A percentile compares a stretch with the other conserved stretches of the same genome.
Conservation (phyloP, 2,797 vertebrate species). For the Ptychadena robeensis region DNA sequence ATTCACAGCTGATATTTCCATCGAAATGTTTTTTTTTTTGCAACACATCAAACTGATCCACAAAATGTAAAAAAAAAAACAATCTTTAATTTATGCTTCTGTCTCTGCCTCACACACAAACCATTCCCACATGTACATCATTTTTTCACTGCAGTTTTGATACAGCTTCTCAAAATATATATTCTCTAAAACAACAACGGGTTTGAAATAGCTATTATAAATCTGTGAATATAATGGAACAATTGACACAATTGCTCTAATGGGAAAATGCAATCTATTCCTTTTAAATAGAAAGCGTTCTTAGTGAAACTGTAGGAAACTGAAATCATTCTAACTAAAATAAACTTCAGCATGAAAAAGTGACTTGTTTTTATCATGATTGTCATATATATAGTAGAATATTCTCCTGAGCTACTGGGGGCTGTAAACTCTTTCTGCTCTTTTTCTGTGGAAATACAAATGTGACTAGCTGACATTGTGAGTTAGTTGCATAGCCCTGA, state of each 20-base stretch:
- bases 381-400: neutral
- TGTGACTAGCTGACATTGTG: too few species aligned
- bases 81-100: slow-evolving; percentile 18
- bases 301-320: neutral
- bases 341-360: neutral
- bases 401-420: neutral
- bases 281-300: neutral
- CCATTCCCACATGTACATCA: slow-evolving; percentile 21
- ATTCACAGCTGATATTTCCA: neutral
- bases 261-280: neutral
- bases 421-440: neutral
- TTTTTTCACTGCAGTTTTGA: slow-evolving; percentile 26
- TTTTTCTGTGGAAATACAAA: too few species aligned
- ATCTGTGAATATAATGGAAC: slow-evolving; percentile 4
- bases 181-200: slow-evolving; percentile 26
- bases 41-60: slow-evolving; percentile 18
- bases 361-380: neutral
- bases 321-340: neutral
- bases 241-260: neutral
- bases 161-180: slow-evolving; percentile 26
- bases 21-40: slow-evolving; percentile 2
- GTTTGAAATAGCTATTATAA: slow-evolving; percentile 31
- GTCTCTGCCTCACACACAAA: slow-evolving; percentile 22
- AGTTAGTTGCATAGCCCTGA: too few species aligned
- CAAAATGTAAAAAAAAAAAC: slow-evolving; percentile 34